phyloP scores from a whole-genome alignment of 2,797 vertebrate species.

The Ptychadena robeensis region DNA sequence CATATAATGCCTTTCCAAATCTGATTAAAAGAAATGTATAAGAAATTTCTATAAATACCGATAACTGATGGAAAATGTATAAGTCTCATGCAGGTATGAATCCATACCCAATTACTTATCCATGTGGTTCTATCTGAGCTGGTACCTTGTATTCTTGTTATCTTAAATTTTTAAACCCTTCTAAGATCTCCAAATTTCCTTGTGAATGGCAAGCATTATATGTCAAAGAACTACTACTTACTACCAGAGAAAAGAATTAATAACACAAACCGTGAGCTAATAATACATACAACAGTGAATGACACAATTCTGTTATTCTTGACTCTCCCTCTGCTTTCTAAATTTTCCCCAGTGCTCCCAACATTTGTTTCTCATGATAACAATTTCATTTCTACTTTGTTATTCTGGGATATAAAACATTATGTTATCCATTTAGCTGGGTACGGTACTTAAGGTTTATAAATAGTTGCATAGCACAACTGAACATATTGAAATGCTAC shows the following conservation, averaged over 20 bases:
- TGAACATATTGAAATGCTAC: constrained; percentile 5
- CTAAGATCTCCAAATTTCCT: no score
- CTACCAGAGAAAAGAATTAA: neutral
- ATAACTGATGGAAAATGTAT: no score
- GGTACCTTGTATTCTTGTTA: no score
- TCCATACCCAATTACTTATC: no score
- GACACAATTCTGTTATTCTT: neutral
- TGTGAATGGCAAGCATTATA: no score
- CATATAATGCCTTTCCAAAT: no score
- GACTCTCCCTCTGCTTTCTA: neutral
- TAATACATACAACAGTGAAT: neutral
- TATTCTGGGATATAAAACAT: neutral
- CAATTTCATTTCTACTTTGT: neutral
- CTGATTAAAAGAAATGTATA: no score
- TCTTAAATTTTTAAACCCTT: no score
- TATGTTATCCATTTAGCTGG: neutral
- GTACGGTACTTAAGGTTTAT: neutral
- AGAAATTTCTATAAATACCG: no score
- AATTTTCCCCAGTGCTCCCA: neutral
- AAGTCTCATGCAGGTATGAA: no score
- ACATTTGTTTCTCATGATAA: constrained; percentile 19
- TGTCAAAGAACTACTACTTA: neutral
- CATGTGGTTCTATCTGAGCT: no score
- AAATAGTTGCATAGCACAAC: neutral
- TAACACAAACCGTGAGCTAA: neutral